Percentiles rank a stretch among this genome's conserved stretches.
phyloP scores from a whole-genome alignment of 2,888 invertebrate species.

The Mythimna impura region DNA sequence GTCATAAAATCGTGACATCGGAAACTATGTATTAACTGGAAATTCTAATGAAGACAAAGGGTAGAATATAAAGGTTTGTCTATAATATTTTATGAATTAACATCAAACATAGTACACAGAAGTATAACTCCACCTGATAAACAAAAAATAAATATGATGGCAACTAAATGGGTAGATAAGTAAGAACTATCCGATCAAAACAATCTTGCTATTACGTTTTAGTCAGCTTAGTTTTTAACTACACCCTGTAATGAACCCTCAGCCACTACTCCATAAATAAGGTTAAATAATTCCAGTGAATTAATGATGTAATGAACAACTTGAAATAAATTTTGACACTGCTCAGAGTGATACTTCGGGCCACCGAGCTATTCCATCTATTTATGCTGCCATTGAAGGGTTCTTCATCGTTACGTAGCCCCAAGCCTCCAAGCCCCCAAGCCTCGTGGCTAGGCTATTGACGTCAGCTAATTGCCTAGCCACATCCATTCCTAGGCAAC shows the following conservation, averaged over 20 bases:
- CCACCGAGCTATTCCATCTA: neutral
- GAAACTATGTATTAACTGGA: constrained; percentile 3
- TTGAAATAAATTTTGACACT: neutral
- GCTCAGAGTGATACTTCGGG: neutral
- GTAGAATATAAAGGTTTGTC: neutral
- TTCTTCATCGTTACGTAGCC: constrained; percentile 8
- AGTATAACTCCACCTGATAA: neutral
- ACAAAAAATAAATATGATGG: neutral
- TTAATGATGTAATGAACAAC: too few species aligned
- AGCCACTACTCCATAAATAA: too few species aligned
- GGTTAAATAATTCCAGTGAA: too few species aligned
- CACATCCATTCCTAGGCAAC: constrained; percentile 50
- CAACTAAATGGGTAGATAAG: neutral
- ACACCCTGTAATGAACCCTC: too few species aligned
- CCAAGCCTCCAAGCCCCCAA: neutral
- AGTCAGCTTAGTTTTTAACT: too few species aligned
- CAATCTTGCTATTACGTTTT: too few species aligned
- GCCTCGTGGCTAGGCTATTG: constrained; percentile 27
- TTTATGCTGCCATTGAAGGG: constrained; percentile 22
- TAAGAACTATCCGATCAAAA: neutral
- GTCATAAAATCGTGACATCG: neutral
- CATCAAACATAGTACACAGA: constrained; percentile 6
- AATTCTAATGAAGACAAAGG: constrained; percentile 10
- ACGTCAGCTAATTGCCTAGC: constrained; percentile 44
- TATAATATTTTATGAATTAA: neutral